These are phyloP conservation scores for Hemithea aestivaria DNA, from an alignment of 2,888 invertebrate genomes.

Conservation along the genomic window DNA sequence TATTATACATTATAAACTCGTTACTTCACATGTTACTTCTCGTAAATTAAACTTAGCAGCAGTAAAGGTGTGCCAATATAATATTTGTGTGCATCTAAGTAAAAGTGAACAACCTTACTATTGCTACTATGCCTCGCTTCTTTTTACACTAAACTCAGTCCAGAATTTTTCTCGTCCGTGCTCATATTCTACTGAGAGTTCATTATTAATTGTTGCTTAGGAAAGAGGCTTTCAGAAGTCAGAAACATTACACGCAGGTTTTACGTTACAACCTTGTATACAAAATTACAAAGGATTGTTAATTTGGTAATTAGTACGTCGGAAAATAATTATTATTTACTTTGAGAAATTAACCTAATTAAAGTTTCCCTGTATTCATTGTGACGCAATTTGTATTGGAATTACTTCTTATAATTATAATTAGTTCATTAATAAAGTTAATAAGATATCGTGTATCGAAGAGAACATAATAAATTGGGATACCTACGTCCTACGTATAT, in stretches of 20 bases:
- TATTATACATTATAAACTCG: too few species aligned
- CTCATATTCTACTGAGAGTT: slow-evolving; percentile 17
- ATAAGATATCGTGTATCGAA: slow-evolving; percentile 11
- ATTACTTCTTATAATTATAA: slow-evolving; percentile 13
- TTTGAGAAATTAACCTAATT: slow-evolving; percentile 21
- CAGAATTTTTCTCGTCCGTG: slow-evolving; percentile 8
- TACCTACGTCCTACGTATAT: too few species aligned
- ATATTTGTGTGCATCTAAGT: too few species aligned
- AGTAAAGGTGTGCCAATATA: too few species aligned
- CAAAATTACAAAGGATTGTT: slow-evolving; percentile 23
- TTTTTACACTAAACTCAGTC: too few species aligned
- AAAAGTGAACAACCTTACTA: too few species aligned
- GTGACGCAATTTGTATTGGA: slow-evolving; percentile 17
- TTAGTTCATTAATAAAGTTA: slow-evolving; percentile 14
- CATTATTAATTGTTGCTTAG: slow-evolving; percentile 22
- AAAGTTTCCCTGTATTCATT: slow-evolving; percentile 18
- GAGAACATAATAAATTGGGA: slow-evolving; percentile 8
- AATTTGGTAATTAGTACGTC: slow-evolving; percentile 23
- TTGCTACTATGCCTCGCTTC: too few species aligned
- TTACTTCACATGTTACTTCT: too few species aligned
- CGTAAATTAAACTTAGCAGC: too few species aligned
- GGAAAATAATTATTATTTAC: slow-evolving; percentile 21
- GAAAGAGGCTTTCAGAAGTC: slow-evolving; percentile 15
- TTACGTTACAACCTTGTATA: slow-evolving; percentile 21
- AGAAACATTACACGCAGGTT: slow-evolving; percentile 22